Conservation (phyloP, 2,113 vertebrate species). For the Pipra filicauda region DNA sequence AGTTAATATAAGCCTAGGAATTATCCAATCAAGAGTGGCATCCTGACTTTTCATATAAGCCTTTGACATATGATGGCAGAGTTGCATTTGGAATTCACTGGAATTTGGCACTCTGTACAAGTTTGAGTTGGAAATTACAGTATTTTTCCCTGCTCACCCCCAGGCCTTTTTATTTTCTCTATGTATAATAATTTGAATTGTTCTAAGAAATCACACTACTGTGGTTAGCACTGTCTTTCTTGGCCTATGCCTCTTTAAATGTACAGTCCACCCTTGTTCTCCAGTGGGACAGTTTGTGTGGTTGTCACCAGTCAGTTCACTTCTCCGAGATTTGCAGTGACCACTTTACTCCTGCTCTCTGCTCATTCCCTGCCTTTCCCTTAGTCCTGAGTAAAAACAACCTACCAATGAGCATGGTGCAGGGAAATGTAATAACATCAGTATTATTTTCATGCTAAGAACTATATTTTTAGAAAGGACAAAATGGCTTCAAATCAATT, state of each 20-base stretch:
- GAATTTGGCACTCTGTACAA: not conserved
- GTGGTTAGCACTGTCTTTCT: not conserved
- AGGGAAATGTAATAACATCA: not conserved
- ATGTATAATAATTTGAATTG: not conserved
- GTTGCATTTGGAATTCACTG: not conserved
- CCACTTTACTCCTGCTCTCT: not conserved
- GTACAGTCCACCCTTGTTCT: not conserved
- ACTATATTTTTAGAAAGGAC: not conserved
- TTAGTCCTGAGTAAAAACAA: not conserved
- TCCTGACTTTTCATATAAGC: not conserved
- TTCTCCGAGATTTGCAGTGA: not conserved
- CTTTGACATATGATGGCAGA: not conserved
- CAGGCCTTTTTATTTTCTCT: not conserved
- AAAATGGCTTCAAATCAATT: not conserved
- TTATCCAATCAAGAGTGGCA: not conserved
- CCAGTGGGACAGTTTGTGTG: not conserved
- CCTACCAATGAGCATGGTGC: not conserved
- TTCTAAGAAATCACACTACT: not conserved
- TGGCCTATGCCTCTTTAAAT: not conserved
- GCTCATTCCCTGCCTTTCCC: not conserved
- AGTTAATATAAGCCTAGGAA: not conserved
- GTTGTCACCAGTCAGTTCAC: not conserved
- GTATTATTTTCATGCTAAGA: not conserved
- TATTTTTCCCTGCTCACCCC: not conserved
- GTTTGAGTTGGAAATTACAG: not conserved